Evolutionary conservation across 2,888 invertebrate genomes (phyloP).

Genomic region (Chrysotoxum bicinctum): DNA sequence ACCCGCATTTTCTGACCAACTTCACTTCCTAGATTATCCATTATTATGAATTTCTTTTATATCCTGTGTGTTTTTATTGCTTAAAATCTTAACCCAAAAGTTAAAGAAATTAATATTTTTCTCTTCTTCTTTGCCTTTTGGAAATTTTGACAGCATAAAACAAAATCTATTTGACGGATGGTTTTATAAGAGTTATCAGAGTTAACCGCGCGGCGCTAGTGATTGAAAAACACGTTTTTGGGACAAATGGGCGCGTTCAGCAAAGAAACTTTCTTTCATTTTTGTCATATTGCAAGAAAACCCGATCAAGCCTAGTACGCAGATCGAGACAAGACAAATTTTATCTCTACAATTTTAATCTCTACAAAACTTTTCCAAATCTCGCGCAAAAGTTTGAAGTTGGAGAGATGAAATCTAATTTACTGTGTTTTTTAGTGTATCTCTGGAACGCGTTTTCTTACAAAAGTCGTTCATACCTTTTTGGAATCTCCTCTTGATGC

Average conservation of each 20-base stretch:
- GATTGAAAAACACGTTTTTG: neutral
- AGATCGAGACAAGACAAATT: too few species aligned
- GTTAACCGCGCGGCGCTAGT: neutral
- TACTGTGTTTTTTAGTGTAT: too few species aligned
- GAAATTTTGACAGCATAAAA: constrained; percentile 24
- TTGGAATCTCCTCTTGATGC: too few species aligned
- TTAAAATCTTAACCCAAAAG: neutral
- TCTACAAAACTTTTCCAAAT: too few species aligned
- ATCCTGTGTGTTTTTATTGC: neutral
- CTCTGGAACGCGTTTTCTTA: too few species aligned
- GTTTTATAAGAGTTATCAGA: neutral
- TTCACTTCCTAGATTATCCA: constrained; percentile 92
- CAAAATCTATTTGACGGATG: constrained; percentile 21
- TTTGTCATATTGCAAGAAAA: too few species aligned
- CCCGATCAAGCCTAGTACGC: too few species aligned
- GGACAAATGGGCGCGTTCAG: neutral
- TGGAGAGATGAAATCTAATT: too few species aligned
- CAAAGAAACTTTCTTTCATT: too few species aligned
- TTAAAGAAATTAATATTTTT: neutral
- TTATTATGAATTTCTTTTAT: constrained; percentile 77
- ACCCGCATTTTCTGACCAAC: constrained; percentile 94
- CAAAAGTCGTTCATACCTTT: too few species aligned
- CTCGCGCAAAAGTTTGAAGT: too few species aligned
- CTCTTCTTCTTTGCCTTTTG: neutral
- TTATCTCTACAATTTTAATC: too few species aligned